Evolutionary conservation across 2,113 vertebrate species (phyloP).

Genomic region (Tragelaphus buxtoni): DNA sequence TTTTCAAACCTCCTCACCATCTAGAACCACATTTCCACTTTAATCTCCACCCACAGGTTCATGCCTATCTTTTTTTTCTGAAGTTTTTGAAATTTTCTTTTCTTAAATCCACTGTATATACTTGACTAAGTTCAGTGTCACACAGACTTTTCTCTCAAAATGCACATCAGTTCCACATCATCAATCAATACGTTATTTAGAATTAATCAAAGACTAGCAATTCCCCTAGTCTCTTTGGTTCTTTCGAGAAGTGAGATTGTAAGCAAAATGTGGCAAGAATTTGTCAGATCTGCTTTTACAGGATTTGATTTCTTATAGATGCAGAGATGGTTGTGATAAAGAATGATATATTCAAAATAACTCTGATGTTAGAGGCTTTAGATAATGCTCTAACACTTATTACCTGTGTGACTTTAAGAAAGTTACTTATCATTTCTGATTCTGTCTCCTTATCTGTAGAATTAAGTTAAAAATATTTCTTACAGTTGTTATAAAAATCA

Average conservation of each 20-base stretch:
- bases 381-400: neutral
- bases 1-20: neutral
- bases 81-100: neutral
- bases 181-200: constrained; percentile 12
- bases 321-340: neutral
- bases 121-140: neutral
- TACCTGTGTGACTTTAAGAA: neutral
- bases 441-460: too few relatives aligned
- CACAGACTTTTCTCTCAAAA: neutral
- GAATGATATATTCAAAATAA: neutral
- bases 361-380: neutral
- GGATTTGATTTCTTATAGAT: neutral
- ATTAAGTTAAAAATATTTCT: too few relatives aligned
- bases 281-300: neutral
- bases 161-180: neutral
- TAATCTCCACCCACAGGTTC: neutral
- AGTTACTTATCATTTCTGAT: neutral
- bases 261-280: constrained; percentile 3
- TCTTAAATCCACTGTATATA: neutral
- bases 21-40: neutral
- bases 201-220: constrained; percentile 31
- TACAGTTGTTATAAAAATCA: neutral
- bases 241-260: constrained; percentile 19
- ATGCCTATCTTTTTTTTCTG: neutral
- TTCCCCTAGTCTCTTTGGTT: constrained; percentile 2